These are phyloP conservation scores for Brachyopa scutellaris DNA, from an alignment of 2,888 invertebrate genomes.

Conservation along the genomic window DNA sequence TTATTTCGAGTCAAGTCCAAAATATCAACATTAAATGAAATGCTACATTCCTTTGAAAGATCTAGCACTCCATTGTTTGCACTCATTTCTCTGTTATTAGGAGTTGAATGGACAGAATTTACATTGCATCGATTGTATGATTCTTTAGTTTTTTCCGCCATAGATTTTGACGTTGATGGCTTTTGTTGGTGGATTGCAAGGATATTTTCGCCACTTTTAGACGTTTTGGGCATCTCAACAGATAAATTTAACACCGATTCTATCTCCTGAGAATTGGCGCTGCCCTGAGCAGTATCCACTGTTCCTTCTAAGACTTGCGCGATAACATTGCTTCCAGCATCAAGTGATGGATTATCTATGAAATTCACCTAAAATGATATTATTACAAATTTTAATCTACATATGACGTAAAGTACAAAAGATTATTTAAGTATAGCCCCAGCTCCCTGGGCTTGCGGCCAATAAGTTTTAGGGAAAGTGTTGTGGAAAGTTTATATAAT, in stretches of 20 bases:
- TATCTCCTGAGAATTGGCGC: constrained; percentile 24
- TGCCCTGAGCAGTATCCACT: not conserved
- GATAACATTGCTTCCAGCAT: constrained; percentile 72
- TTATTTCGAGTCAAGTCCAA: constrained; percentile 26
- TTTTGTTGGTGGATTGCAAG: constrained; percentile 47
- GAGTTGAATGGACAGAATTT: constrained; percentile 1
- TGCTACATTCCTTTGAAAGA: constrained; percentile 10
- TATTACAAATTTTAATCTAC: too few relatives aligned
- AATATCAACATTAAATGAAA: not conserved
- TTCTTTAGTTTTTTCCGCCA: constrained; percentile 4
- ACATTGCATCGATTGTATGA: not conserved
- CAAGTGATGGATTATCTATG: constrained; percentile 72
- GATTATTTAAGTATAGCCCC: too few relatives aligned
- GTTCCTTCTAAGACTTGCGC: constrained; percentile 71
- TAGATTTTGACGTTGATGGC: constrained; percentile 6
- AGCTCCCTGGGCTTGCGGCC: too few relatives aligned
- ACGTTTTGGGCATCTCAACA: constrained; percentile 19
- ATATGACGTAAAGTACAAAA: too few relatives aligned
- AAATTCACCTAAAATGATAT: constrained; percentile 75
- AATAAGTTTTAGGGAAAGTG: too few relatives aligned
- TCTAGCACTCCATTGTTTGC: not conserved
- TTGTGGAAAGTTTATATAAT: too few relatives aligned
- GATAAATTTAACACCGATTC: constrained; percentile 21
- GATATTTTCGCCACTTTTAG: not conserved
- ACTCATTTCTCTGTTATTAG: not conserved